Conservation (phyloP, 1,140 invertebrate species). For the Atta texana region DNA sequence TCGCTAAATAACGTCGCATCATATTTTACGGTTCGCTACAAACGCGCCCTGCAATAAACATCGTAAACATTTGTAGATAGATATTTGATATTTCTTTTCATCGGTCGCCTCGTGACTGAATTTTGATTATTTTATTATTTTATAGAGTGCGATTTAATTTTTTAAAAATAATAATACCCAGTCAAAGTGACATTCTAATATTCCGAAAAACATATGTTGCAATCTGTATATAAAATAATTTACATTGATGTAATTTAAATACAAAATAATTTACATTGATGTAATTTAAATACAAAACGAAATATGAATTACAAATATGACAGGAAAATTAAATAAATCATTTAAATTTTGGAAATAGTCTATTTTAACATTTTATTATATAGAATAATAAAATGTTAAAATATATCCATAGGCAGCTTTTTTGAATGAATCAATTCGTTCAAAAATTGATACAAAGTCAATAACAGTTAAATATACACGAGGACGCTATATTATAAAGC, state of each 20-base stretch:
- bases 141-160: not conserved
- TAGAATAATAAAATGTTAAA: not conserved
- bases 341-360: not conserved
- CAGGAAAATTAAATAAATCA: not conserved
- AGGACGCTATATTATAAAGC: not conserved
- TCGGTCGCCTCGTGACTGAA: not conserved
- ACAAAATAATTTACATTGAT: not conserved
- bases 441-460: conserved; percentile 16
- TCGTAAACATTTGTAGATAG: not conserved
- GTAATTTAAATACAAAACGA: not conserved
- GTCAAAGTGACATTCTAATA: not conserved
- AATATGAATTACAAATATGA: not conserved
- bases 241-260: not conserved
- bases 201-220: not conserved
- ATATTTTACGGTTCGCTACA: not conserved
- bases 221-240: not conserved
- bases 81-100: not conserved
- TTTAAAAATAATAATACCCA: not conserved
- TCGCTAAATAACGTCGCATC: conserved; percentile 20
- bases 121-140: not conserved
- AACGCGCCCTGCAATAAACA: not conserved
- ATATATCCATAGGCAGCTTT: not conserved
- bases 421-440: not conserved
- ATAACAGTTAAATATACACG: not conserved
- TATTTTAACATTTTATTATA: not conserved